Evolutionary conservation across 2,888 invertebrate genomes (phyloP).

Genomic region (Thysanoteuthis rhombus): DNA sequence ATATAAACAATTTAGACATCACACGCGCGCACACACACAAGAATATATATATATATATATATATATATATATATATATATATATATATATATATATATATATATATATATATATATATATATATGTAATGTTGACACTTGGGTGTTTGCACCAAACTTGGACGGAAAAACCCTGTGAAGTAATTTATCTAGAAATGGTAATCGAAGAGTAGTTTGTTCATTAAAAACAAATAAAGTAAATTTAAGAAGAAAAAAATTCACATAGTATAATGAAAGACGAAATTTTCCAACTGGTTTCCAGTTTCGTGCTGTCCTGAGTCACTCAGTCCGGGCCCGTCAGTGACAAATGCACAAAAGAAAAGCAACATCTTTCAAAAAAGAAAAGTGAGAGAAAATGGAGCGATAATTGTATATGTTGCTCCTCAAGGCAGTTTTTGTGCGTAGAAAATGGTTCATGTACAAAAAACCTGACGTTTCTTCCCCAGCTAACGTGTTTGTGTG

Average conservation of each 20-base stretch:
- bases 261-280: background rate
- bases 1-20: background rate
- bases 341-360: background rate
- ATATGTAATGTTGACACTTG: background rate
- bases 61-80: background rate
- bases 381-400: background rate
- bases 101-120: background rate
- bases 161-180: background rate
- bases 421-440: background rate
- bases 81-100: background rate
- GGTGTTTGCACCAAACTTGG: background rate
- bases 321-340: background rate
- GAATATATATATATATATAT: background rate
- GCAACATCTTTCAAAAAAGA: background rate
- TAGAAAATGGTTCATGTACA: background rate
- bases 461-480: background rate
- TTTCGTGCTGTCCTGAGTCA: background rate
- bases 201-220: background rate
- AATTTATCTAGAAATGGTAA: background rate
- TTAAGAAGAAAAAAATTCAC: background rate
- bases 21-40: background rate
- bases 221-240: background rate
- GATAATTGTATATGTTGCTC: background rate
- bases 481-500: background rate
- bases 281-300: background rate